Base-by-base conservation (phyloP, 2,113 vertebrate species). In the Malurus melanocephalus region DNA sequence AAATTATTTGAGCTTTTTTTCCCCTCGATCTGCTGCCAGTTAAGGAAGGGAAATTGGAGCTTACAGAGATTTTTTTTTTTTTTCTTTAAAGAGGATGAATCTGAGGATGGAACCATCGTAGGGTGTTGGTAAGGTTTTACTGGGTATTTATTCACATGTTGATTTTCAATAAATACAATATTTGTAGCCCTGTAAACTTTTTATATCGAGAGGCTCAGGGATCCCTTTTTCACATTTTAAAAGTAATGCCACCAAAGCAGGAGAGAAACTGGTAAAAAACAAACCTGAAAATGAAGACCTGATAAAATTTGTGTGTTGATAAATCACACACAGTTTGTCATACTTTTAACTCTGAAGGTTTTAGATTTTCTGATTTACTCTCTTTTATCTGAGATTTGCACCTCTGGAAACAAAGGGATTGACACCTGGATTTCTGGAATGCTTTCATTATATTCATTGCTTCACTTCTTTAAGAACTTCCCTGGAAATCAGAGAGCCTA, bases 1-100 rank as follows among this genome's bases (percentile, higher is more conserved):
- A 56, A n/a, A 4, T 52, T 48, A 13, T 48, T 28, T 30, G 16
- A 69, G 7, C 6, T 66, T 67, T 56, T 38, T 38, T 91, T 48
- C 2, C n/a, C 2, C n/a, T 56, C 35, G 64, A 4, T 7, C 11
- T n/a, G 9, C 7, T 68, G 3, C 9, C 10, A 10, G 0, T 56
- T 43, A 56, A 64, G 12, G 23, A 74, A 16, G 8, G 27, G 4
- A 67, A 72, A 51, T 2, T 35, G 6, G 16, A 38, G 10, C 14
- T 85, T 13, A 12, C 11, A 59, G 15, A 46, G 13, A 4, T 7
- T 7, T 33, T 33, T 48, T 28, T 0, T 22, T 75, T 48, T 28
- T 0, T 20, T 79, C 80, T 19, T 67, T 46, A n/a, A 35, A 60
- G 42, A 78, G 16, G 2, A 26, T n/a, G 20, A 40, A 40, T 75